These are phyloP conservation scores for Elysia crispata DNA, from an alignment of 2,888 invertebrate species.

Conservation along the genomic window DNA sequence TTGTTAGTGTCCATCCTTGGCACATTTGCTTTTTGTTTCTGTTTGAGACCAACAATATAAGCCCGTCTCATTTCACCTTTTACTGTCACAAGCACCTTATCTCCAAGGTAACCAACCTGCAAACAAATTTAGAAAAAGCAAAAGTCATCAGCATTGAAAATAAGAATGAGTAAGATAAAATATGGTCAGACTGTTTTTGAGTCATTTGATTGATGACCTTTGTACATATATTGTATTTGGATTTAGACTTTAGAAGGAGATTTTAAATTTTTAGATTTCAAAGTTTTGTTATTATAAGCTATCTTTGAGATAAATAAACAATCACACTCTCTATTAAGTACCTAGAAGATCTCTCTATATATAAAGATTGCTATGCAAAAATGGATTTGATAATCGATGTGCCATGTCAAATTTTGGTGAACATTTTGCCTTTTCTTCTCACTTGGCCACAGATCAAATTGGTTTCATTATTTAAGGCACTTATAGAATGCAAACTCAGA, in stretches of 20 bases:
- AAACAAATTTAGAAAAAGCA: background rate
- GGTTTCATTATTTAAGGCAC: too few relatives aligned
- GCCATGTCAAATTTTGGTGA: too few relatives aligned
- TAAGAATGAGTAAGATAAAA: too few relatives aligned
- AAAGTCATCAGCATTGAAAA: too few relatives aligned
- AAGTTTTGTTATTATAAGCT: background rate
- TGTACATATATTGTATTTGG: background rate
- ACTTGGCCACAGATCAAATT: too few relatives aligned
- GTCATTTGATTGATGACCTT: too few relatives aligned
- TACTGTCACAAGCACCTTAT: constrained; percentile 93
- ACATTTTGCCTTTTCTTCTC: too few relatives aligned
- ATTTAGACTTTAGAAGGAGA: background rate
- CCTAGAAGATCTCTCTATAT: too few relatives aligned
- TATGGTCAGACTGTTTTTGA: too few relatives aligned
- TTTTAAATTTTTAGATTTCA: background rate
- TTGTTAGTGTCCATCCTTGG: constrained; percentile 97
- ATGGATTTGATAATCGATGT: too few relatives aligned
- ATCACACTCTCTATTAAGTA: background rate
- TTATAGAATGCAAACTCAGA: too few relatives aligned
- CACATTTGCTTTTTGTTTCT: constrained; percentile 87
- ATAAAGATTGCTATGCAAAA: too few relatives aligned
- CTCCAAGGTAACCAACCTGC: constrained; percentile 83
- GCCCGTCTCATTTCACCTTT: constrained; percentile 97
- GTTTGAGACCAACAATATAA: constrained; percentile 91
- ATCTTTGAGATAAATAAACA: background rate